phyloP scores from a whole-genome alignment of 2,113 vertebrate species.

The Actenoides lindsayi region DNA sequence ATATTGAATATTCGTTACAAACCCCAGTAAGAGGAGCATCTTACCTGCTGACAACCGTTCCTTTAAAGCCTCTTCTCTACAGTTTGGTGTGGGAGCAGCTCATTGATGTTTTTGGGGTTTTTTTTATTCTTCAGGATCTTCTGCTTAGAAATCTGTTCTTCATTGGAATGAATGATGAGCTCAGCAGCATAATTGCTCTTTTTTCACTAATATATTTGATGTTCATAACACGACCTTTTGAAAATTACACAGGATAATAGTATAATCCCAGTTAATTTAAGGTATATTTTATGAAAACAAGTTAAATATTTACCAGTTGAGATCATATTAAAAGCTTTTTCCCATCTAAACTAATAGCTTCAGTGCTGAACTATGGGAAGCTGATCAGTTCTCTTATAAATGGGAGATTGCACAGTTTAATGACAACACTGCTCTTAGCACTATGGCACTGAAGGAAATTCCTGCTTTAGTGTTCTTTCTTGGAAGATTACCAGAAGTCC shows the following conservation, averaged over 20 bases:
- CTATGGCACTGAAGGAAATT: neutral
- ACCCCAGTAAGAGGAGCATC: neutral
- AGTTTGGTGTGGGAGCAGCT: neutral
- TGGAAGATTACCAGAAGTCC: neutral
- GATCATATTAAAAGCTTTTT: neutral
- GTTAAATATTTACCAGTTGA: neutral
- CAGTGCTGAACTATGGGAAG: neutral
- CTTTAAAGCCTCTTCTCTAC: neutral
- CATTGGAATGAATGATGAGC: neutral
- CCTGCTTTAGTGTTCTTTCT: neutral
- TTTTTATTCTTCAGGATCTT: neutral
- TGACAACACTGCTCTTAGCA: neutral
- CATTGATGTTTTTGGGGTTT: neutral
- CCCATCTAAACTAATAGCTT: neutral
- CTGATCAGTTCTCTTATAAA: neutral
- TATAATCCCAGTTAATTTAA: neutral
- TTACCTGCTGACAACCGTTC: neutral
- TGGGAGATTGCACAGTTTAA: neutral
- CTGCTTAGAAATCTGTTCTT: neutral
- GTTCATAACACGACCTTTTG: neutral
- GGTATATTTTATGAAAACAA: neutral
- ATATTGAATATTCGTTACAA: neutral
- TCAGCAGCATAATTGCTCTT: neutral
- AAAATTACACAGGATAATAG: neutral
- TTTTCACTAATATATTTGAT: neutral